A percentile compares a stretch with the other conserved stretches of the same genome.
These are phyloP conservation scores for Lithophane leautieri DNA, from an alignment of 2,888 invertebrate species.

Conservation along the genomic window DNA sequence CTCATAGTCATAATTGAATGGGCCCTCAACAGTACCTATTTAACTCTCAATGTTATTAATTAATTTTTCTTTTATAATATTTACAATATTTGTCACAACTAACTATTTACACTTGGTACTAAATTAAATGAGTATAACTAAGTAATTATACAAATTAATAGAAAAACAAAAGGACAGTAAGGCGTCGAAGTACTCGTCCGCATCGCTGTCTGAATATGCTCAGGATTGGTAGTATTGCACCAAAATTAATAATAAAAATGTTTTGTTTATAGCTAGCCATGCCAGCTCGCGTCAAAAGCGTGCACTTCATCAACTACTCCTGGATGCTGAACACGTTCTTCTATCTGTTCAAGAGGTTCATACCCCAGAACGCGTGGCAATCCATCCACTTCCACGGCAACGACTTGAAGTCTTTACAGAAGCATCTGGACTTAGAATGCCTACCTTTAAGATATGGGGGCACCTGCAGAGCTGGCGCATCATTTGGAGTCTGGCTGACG, in stretches of 20 bases:
- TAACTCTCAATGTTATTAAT: too few relatives aligned
- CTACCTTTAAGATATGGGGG: slow-evolving; percentile 83
- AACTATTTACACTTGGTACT: too few relatives aligned
- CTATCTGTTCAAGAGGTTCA: slow-evolving; percentile 93
- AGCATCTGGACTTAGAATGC: slow-evolving; percentile 77
- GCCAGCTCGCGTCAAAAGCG: slow-evolving; percentile 92
- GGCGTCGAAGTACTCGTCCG: too few relatives aligned
- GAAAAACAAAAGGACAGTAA: too few relatives aligned
- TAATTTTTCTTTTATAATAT: too few relatives aligned
- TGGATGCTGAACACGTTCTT: slow-evolving; percentile 95
- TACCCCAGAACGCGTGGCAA: slow-evolving; percentile 91
- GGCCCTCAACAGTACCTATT: too few relatives aligned
- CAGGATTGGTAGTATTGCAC: too few relatives aligned
- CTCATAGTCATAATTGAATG: too few relatives aligned
- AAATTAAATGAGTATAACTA: too few relatives aligned
- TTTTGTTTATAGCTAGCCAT: slow-evolving; percentile 89
- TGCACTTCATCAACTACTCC: slow-evolving; percentile 95
- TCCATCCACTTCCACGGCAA: slow-evolving; percentile 84
- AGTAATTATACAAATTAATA: too few relatives aligned
- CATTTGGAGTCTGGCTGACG: slow-evolving; percentile 90
- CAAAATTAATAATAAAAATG: not conserved
- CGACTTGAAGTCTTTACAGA: slow-evolving; percentile 83
- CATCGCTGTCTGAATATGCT: too few relatives aligned
- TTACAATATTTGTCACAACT: too few relatives aligned
- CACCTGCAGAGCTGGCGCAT: slow-evolving; percentile 90